phyloP scores from a whole-genome alignment of 2,797 vertebrate species.

The Poecilia picta region DNA sequence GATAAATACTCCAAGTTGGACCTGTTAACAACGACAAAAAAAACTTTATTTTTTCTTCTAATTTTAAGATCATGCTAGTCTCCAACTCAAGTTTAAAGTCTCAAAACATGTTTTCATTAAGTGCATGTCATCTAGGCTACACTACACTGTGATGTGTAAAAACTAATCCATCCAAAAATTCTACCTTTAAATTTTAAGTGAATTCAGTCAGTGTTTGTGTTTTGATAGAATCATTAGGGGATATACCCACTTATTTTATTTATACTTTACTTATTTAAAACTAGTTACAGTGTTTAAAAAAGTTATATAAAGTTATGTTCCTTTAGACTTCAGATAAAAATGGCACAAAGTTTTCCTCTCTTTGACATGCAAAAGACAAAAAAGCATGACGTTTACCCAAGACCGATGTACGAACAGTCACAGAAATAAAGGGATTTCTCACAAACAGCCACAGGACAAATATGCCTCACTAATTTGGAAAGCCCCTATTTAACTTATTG shows the following conservation, averaged over 20 bases:
- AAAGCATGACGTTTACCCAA: not conserved
- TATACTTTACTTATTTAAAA: not conserved
- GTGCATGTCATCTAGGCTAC: not conserved
- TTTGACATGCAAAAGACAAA: not conserved
- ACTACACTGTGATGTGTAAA: not conserved
- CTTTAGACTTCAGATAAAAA: not conserved
- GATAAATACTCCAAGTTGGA: constrained; percentile 30
- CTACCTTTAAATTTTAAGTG: not conserved
- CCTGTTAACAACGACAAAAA: constrained; percentile 44
- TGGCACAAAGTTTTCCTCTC: not conserved
- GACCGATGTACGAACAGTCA: too few species aligned
- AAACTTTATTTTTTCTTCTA: not conserved
- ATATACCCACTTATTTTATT: not conserved
- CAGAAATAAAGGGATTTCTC: too few species aligned
- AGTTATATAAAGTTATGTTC: not conserved
- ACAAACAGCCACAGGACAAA: not conserved
- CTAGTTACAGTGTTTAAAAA: not conserved
- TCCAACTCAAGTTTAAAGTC: not conserved
- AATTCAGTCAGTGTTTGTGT: not conserved
- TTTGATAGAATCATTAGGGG: not conserved
- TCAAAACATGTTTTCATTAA: not conserved
- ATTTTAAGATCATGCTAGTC: not conserved
- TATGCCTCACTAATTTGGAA: not conserved
- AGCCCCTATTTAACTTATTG: not conserved
- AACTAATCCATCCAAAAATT: not conserved